Evolutionary conservation across 2,888 invertebrate species (phyloP).

Genomic region (Arctia plantaginis): DNA sequence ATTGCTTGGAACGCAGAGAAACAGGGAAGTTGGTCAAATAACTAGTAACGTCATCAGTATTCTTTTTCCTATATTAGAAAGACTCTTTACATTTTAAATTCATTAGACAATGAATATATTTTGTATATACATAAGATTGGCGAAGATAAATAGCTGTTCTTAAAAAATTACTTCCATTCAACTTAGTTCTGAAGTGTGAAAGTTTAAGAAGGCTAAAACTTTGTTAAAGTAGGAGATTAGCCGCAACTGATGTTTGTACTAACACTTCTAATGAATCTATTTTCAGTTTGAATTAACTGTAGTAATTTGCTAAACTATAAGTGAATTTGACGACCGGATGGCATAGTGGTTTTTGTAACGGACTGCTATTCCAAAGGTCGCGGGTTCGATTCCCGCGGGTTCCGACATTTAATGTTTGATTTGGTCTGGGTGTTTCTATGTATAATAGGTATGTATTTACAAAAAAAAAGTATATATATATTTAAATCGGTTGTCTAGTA

Average conservation of each 20-base stretch:
- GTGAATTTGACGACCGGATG: too few relatives aligned
- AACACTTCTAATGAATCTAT: background rate
- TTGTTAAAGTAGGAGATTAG: background rate
- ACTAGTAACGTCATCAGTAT: too few relatives aligned
- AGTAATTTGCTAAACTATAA: background rate
- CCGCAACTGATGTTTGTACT: background rate
- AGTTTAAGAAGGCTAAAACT: background rate
- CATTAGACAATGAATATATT: background rate
- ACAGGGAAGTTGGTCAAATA: too few relatives aligned
- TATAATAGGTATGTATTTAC: too few relatives aligned
- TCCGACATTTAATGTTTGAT: too few relatives aligned
- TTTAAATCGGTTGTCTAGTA: too few relatives aligned
- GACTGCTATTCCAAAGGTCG: too few relatives aligned
- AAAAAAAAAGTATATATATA: too few relatives aligned
- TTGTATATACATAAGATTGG: background rate
- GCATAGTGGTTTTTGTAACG: too few relatives aligned
- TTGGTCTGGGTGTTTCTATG: too few relatives aligned
- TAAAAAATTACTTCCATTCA: slow-evolving; percentile 1
- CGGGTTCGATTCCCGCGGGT: too few relatives aligned
- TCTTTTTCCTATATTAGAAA: too few relatives aligned
- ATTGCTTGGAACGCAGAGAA: background rate
- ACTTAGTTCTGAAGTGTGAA: background rate
- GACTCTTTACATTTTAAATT: background rate
- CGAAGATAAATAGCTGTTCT: background rate
- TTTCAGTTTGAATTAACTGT: background rate